Evolutionary conservation across 2,797 vertebrate species (phyloP).

Genomic region (Anas bahamensis): DNA sequence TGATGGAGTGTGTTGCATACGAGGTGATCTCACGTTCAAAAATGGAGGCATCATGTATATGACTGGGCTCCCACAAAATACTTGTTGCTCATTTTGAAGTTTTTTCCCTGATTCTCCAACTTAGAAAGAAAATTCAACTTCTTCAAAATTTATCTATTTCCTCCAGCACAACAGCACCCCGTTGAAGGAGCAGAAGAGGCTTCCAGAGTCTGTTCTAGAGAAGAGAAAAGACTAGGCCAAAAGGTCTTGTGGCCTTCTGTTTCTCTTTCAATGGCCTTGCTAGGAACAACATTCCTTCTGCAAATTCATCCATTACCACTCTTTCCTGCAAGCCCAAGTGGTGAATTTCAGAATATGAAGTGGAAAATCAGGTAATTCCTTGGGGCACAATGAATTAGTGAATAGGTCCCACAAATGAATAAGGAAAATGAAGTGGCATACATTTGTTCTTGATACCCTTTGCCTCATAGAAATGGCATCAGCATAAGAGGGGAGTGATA

Average conservation of each 20-base stretch:
- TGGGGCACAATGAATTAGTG: background rate
- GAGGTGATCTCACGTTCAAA: background rate
- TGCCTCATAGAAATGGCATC: background rate
- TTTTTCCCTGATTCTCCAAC: background rate
- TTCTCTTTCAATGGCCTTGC: background rate
- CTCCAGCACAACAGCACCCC: background rate
- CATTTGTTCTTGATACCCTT: background rate
- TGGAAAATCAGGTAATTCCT: background rate
- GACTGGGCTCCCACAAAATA: background rate
- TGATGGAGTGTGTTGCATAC: background rate
- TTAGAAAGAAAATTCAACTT: background rate
- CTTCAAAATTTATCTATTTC: background rate
- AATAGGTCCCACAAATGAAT: background rate
- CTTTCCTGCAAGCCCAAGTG: background rate
- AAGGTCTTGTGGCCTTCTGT: background rate
- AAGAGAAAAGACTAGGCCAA: background rate
- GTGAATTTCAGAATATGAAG: background rate
- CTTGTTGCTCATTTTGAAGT: background rate
- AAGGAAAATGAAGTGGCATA: background rate
- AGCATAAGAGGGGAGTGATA: background rate
- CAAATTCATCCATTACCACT: background rate
- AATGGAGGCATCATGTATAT: background rate
- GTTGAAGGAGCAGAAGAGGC: background rate
- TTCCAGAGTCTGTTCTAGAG: background rate
- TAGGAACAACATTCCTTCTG: background rate